These are phyloP conservation scores for Ennomos fuscantarius DNA, from an alignment of 2,888 invertebrate species.

Conservation along the genomic window DNA sequence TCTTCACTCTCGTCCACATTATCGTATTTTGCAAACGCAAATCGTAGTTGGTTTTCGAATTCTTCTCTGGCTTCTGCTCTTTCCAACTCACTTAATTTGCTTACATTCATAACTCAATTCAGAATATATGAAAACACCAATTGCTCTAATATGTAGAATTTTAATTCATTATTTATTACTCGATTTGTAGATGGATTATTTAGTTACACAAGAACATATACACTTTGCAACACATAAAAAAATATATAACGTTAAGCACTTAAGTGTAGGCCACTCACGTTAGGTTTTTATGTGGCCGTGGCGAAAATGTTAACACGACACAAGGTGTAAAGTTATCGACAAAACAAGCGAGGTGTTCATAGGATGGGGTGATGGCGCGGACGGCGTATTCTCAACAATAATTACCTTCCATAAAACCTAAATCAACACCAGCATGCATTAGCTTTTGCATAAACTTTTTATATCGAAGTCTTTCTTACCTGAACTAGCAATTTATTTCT, in stretches of 20 bases:
- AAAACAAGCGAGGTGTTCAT: conserved; percentile 69
- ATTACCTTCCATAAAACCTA: conserved; percentile 46
- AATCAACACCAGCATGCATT: conserved; percentile 44
- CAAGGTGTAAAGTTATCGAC: conserved; percentile 76
- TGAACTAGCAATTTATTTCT: no score
- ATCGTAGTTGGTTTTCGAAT: conserved; percentile 75
- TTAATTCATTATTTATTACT: no score
- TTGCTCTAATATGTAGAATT: no score
- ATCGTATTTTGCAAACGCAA: conserved; percentile 73
- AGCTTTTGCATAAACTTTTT: background rate
- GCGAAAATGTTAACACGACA: conserved; percentile 45
- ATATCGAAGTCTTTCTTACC: no score
- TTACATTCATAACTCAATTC: conserved; percentile 34
- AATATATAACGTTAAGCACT: conserved; percentile 2
- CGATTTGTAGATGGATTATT: no score
- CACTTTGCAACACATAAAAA: background rate
- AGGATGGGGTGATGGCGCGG: conserved; percentile 35
- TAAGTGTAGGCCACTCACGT: conserved; percentile 16
- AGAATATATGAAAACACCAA: no score
- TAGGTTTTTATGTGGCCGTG: conserved; percentile 36
- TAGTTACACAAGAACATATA: no score
- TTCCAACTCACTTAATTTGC: conserved; percentile 58
- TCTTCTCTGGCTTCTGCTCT: conserved; percentile 70
- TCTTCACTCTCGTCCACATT: conserved; percentile 71
- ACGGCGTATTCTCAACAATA: conserved; percentile 29